Evolutionary conservation across 2,113 vertebrate genomes (phyloP).

Genomic region (Scomber scombrus): DNA sequence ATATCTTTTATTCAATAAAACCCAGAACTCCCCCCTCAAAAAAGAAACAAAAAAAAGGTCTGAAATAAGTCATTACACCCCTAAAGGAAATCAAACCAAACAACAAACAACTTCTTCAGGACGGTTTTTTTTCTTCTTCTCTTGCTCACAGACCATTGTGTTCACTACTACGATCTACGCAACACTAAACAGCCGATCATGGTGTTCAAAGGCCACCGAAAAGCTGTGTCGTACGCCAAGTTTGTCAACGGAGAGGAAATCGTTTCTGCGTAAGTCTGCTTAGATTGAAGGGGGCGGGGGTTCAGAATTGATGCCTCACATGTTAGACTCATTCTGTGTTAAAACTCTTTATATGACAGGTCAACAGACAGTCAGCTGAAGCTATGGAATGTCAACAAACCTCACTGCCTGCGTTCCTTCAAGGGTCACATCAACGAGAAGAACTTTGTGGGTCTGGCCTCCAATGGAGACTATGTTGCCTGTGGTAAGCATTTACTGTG

Average conservation of each 20-base stretch:
- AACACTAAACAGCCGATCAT: constrained; percentile 99
- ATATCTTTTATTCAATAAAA: too few relatives aligned
- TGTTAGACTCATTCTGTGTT: background rate
- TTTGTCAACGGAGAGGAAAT: constrained; percentile 99
- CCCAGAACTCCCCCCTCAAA: too few relatives aligned
- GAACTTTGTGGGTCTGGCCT: constrained; percentile 97
- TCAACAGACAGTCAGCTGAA: constrained; percentile 99
- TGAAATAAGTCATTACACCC: too few relatives aligned
- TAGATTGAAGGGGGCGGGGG: background rate
- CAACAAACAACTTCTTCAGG: background rate
- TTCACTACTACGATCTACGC: constrained; percentile 99
- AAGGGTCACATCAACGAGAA: constrained; percentile 99
- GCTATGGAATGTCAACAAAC: constrained; percentile 98
- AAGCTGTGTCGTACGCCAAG: constrained; percentile 98
- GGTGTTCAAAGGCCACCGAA: constrained; percentile 99
- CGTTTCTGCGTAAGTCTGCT: constrained; percentile 95
- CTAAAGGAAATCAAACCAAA: background rate
- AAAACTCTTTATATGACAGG: constrained; percentile 73
- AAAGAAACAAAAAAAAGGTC: too few relatives aligned
- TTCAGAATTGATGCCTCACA: background rate
- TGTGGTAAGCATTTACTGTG: constrained; percentile 88
- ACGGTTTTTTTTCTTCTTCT: background rate
- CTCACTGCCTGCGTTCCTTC: constrained; percentile 97
- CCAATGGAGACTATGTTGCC: constrained; percentile 98
- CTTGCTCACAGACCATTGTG: constrained; percentile 93